Evolutionary conservation across 2,797 vertebrate species (phyloP).

Genomic region (Cygnus olor): DNA sequence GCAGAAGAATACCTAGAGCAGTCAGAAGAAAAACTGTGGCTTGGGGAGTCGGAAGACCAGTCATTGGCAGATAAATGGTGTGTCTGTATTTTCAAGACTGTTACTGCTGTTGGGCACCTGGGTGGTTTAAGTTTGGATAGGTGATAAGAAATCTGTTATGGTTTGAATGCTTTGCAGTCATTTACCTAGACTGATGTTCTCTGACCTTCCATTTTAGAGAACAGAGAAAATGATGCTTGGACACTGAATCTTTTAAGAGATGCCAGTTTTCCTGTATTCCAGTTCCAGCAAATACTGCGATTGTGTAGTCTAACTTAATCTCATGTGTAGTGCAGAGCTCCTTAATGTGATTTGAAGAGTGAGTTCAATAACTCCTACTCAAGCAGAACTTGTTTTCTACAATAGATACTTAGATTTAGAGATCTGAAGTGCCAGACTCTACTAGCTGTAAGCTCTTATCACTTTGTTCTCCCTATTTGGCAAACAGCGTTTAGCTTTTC

Average conservation of each 20-base stretch:
- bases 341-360: not conserved
- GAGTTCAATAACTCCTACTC: not conserved
- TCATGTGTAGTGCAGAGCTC: not conserved
- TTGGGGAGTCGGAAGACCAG: slow-evolving; percentile 89
- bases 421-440: not conserved
- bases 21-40: slow-evolving; percentile 97
- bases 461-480: not conserved
- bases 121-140: not conserved
- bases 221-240: not conserved
- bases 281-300: not conserved
- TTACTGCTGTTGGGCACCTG: not conserved
- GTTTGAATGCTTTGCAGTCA: not conserved
- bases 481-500: not conserved
- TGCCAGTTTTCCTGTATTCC: not conserved
- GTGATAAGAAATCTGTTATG: not conserved
- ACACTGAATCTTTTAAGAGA: not conserved
- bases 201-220: not conserved
- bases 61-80: slow-evolving; percentile 86
- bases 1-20: slow-evolving; percentile 99
- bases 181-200: not conserved
- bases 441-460: not conserved
- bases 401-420: not conserved
- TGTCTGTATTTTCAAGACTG: slow-evolving; percentile 57
- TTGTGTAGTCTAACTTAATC: not conserved
- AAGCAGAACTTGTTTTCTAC: not conserved